Conservation (phyloP, 2,797 vertebrate genomes). For the Vespertilio murinus region DNA sequence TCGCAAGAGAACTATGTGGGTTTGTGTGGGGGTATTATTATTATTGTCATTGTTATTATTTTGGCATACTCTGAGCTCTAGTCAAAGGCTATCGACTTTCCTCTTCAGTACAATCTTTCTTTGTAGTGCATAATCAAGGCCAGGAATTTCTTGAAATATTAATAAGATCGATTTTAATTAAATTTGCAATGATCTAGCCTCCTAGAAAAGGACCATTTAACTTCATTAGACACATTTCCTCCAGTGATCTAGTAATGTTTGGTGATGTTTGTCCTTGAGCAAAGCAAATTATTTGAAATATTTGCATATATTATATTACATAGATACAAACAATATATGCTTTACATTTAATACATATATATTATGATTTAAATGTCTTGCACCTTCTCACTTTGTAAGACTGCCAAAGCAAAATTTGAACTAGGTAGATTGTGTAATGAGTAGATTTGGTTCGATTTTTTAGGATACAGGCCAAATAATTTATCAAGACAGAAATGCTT, state of each 20-base stretch:
- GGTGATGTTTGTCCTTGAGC: slow-evolving; percentile 57
- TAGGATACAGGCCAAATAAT: background rate
- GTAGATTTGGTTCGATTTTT: slow-evolving; percentile 44
- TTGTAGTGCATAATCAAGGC: slow-evolving; percentile 69
- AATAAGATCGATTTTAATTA: slow-evolving; percentile 72
- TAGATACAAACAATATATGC: background rate
- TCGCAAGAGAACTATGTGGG: slow-evolving; percentile 43
- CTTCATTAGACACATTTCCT: slow-evolving; percentile 60
- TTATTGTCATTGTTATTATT: too few relatives aligned
- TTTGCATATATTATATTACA: background rate
- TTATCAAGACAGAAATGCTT: slow-evolving; percentile 31
- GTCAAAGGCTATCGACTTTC: slow-evolving; percentile 71
- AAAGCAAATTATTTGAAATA: slow-evolving; percentile 47
- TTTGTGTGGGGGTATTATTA: too few relatives aligned
- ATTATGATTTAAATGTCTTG: background rate
- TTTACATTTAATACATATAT: background rate
- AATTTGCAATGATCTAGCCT: slow-evolving; percentile 63
- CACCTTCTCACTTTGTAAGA: slow-evolving; percentile 34
- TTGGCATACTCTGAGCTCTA: slow-evolving; percentile 1
- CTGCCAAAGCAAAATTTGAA: slow-evolving; percentile 38
- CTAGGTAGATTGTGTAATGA: slow-evolving; percentile 29
- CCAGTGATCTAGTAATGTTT: slow-evolving; percentile 31
- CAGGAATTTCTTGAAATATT: slow-evolving; percentile 76
- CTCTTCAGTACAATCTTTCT: slow-evolving; percentile 61
- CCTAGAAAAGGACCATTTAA: slow-evolving; percentile 64